These are phyloP conservation scores for Leucopsar rothschildi DNA, from an alignment of 2,113 vertebrate species.

Conservation along the genomic window DNA sequence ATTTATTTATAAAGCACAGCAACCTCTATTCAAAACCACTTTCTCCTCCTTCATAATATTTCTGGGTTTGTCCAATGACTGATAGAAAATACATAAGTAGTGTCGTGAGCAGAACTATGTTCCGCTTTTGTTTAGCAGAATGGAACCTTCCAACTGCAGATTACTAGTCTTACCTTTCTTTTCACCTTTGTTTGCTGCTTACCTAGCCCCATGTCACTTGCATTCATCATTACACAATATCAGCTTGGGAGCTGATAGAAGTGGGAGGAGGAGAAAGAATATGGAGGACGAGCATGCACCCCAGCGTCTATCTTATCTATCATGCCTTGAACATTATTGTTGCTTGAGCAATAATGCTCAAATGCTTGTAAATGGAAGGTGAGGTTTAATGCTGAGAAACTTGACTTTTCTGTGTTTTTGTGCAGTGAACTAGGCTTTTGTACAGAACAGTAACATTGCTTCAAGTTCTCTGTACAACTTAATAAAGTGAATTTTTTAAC, in stretches of 20 bases:
- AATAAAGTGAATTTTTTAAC: background rate
- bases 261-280: background rate
- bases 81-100: background rate
- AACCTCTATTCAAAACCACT: background rate
- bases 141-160: background rate
- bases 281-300: background rate
- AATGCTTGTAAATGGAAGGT: background rate
- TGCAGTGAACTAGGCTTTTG: background rate
- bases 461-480: background rate
- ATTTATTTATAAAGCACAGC: background rate
- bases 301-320: accelerated
- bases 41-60: background rate
- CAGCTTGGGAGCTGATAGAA: background rate
- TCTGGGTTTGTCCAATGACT: background rate
- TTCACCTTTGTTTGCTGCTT: background rate
- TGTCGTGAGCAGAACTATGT: background rate
- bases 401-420: background rate
- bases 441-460: background rate
- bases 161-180: background rate
- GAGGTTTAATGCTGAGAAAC: background rate
- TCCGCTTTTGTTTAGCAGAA: background rate
- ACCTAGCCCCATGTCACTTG: background rate
- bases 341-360: background rate
- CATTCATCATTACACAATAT: background rate
- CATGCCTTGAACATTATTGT: background rate